Percentiles rank a stretch among this genome's conserved stretches.
Evolutionary conservation across 2,888 invertebrate genomes (phyloP).

Genomic region (Criorhina ranunculi): DNA sequence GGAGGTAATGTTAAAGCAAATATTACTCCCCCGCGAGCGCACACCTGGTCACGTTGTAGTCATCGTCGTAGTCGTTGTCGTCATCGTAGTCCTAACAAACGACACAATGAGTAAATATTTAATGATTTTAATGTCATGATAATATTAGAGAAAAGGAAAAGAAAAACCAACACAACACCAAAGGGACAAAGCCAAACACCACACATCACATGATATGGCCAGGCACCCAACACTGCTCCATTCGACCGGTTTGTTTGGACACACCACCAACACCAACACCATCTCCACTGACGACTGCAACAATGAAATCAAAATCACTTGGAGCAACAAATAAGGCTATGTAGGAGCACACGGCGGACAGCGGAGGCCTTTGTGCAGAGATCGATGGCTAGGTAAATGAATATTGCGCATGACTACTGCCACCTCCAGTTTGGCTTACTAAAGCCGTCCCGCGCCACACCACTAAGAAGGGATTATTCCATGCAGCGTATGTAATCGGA

Average conservation of each 20-base stretch:
- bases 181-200: constrained; percentile 67
- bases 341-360: constrained; percentile 33
- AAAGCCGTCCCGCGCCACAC: constrained; percentile 8
- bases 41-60: constrained; percentile 45
- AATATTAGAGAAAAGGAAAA: constrained; percentile 56
- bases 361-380: constrained; percentile 53
- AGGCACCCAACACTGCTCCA: constrained; percentile 1
- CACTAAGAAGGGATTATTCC: constrained; percentile 62
- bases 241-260: constrained; percentile 46
- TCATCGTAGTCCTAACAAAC: constrained; percentile 64
- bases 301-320: constrained; percentile 57
- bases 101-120: constrained; percentile 76
- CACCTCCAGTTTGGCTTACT: constrained; percentile 2
- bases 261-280: constrained; percentile 14
- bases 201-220: constrained; percentile 46
- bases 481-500: constrained; percentile 62
- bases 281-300: background rate
- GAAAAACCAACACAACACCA: constrained; percentile 41
- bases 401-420: constrained; percentile 54
- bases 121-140: constrained; percentile 76
- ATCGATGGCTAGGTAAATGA: constrained; percentile 68
- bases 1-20: constrained; percentile 65
- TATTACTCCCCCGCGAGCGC: constrained; percentile 52
- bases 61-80: constrained; percentile 34
- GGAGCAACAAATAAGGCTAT: constrained; percentile 59